These are phyloP conservation scores for Tupaia chinensis DNA, from an alignment of 2,113 vertebrate genomes.

Conservation along the genomic window DNA sequence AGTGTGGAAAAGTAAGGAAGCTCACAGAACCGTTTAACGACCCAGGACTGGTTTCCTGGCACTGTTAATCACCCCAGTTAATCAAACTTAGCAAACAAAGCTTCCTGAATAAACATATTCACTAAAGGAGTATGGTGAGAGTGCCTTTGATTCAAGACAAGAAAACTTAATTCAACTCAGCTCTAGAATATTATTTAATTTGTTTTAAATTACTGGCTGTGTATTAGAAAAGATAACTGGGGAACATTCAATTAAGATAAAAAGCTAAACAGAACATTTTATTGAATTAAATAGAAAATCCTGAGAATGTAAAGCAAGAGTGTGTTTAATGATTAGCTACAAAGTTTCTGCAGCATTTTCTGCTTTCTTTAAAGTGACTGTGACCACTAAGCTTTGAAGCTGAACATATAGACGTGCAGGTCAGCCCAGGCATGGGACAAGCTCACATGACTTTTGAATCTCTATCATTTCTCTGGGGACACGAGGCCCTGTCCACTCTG, in stretches of 20 bases:
- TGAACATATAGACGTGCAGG: fast-evolving
- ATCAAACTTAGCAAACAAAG: background rate
- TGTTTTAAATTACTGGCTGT: background rate
- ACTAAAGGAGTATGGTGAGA: background rate
- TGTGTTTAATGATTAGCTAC: background rate
- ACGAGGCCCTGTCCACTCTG: background rate
- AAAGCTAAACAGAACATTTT: background rate
- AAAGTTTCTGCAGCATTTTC: background rate
- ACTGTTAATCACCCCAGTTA: background rate
- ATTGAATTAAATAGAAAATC: background rate
- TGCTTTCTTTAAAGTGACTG: background rate
- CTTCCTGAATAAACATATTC: background rate
- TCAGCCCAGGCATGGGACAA: background rate
- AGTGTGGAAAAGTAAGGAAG: background rate
- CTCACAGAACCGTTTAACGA: background rate
- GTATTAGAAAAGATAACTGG: background rate
- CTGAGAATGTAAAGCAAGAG: background rate
- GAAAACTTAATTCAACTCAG: background rate
- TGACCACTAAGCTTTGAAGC: background rate
- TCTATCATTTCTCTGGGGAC: background rate
- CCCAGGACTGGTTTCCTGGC: background rate
- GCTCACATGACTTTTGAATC: background rate
- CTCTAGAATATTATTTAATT: background rate
- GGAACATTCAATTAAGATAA: background rate
- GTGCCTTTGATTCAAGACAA: background rate